Evolutionary conservation across 1,140 invertebrate species (phyloP), one percentile per base, ranked within the genome.

Genomic region (Bombus confusus): DNA sequence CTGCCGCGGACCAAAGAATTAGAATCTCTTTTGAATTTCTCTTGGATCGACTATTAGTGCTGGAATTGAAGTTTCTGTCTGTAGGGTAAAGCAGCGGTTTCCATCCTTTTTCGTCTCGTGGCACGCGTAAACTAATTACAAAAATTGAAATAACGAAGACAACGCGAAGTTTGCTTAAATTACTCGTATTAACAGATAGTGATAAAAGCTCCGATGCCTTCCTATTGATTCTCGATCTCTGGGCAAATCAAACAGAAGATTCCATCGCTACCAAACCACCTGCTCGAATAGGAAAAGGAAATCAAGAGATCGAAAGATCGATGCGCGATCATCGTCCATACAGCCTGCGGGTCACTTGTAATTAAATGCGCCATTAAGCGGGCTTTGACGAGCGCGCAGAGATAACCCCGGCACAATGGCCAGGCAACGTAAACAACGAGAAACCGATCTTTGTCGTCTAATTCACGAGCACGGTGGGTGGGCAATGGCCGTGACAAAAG

Each of bases 401-500:
- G 57, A 64, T 74, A 74, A 74, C 71, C 57, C 31, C 34, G 43
- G 3, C 22, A 83, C 81, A 77, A 77, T 77, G 47, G 10, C 47
- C 34, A 43, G 18, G 12, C 28, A 57, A 77, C 34, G 73, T 69
- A 76, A 69, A 83, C 81, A 57, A 81, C 71, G 57, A 43, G 31
- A 47, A 25, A 18, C 22, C 72, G 31, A 18, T 37, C 39, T 66
- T 75, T 83, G 59, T 76, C 72, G 31, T 76, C 72, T 66, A 66
- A 76, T 76, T 83, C 80, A 28, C 43, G 34, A 10, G 22, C 64
- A 62, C 57, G 57, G 57, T 34, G 72, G n/a, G 25, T 15, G 39
- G 66, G 43, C 75, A 79, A 84, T 84, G 66, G 47, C 47, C 75
- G 39, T 59, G 43, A 83, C 81, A 83, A 84, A 84, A 59, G 82